Evolutionary conservation across 2,888 invertebrate species (phyloP), one percentile per base, ranked within the genome.

Genomic region (Eupithecia tripunctaria): DNA sequence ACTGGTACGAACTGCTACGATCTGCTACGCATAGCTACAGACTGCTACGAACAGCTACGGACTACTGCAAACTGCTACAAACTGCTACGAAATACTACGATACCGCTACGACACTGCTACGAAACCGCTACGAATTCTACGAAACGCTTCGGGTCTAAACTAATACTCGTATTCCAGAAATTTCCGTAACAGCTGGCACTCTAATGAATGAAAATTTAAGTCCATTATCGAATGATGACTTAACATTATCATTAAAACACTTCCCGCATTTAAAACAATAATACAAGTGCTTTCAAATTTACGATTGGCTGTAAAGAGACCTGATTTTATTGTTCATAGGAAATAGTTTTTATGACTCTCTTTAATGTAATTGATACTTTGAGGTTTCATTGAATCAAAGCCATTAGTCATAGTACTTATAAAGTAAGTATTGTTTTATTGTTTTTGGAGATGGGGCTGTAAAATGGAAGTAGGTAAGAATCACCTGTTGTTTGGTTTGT

Each of bases 221-320:
- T 51, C 56, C 25, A 51, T 75, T 73, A 60, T 18, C 29, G 29
- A 60, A 27, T 60, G 29, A 60, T 78, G 76, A 78, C 79, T 80
- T 74, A 81, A 76, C 76, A 76, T 79, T 82, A 82, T 81, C 79
- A 81, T 80, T 64, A 64, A 63, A 12, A 47, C 71, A 71, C 72
- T 72, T 73, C n/a, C 47, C 21, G 36, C 68, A 68, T 80, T 82
- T 71, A 72, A 74, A 82, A 82, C 80, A 82, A 76, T 80, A 80
- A 78, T 73, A 80, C 74, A 79, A 76, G 76, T 79, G 82, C 85
- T 85, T 81, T 84, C 80, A 82, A 81, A 79, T 77, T 86, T 83
- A 86, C 84, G 83, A 84, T 81, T 78, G 75, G 76, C 80, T 72
- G 80, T 86, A 82, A 86, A 85, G 74, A 80, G 79, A 78, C 71